Conservation (phyloP, 1,140 invertebrate genomes). For the Zaprionus taronus region DNA sequence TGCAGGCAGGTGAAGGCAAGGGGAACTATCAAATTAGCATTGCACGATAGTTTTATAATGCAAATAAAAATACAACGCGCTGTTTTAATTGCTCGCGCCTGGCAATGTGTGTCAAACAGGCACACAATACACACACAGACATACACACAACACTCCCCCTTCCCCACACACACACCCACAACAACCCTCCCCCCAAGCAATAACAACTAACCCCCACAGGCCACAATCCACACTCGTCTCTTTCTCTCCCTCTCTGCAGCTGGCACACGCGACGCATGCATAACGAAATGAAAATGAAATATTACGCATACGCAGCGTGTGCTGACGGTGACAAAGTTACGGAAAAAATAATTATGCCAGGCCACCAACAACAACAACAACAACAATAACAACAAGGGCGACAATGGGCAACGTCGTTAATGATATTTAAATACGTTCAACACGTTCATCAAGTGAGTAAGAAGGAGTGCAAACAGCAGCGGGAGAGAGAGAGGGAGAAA, state of each 20-base stretch:
- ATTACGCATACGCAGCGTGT: constrained; percentile 67
- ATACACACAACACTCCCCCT: not conserved
- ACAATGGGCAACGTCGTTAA: constrained; percentile 55
- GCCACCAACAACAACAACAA: constrained; percentile 3
- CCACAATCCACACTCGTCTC: not conserved
- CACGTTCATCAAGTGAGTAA: not conserved
- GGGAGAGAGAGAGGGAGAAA: not conserved
- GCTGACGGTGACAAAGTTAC: constrained; percentile 61
- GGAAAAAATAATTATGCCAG: constrained; percentile 61
- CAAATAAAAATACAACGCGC: constrained; percentile 63
- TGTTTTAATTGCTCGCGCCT: constrained; percentile 63
- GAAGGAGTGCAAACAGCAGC: not conserved
- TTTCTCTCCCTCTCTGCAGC: not conserved
- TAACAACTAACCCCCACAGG: not conserved
- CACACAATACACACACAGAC: constrained; percentile 19
- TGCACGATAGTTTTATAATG: constrained; percentile 68
- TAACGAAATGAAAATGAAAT: constrained; percentile 56
- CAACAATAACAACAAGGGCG: constrained; percentile 23
- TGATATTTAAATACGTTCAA: constrained; percentile 62
- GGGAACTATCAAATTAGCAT: constrained; percentile 50
- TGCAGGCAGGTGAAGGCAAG: not conserved
- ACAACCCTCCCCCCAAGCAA: not conserved
- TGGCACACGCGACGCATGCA: constrained; percentile 53
- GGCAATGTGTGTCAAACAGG: constrained; percentile 50
- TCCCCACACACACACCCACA: not conserved